A percentile compares a stretch with the other conserved stretches of the same genome.
phyloP scores from a whole-genome alignment of 1,140 invertebrate genomes.

The Drosophila chauvacae region DNA sequence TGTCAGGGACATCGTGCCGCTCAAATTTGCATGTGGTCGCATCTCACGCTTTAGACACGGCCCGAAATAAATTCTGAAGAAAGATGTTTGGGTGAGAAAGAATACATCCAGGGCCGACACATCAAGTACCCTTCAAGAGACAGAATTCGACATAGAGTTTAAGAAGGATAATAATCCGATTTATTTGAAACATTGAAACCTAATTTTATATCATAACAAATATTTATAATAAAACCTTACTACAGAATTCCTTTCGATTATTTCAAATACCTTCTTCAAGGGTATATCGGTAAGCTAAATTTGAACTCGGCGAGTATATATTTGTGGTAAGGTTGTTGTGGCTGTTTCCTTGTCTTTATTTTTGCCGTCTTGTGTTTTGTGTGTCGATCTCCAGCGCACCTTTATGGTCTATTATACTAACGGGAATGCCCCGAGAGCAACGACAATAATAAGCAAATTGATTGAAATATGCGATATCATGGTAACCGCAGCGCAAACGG shows the following conservation, averaged over 20 bases:
- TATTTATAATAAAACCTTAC: background rate
- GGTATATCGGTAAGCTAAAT: constrained; percentile 17
- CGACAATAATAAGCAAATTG: constrained; percentile 82
- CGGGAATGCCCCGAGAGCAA: constrained; percentile 79
- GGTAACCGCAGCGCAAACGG: constrained; percentile 70
- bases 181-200: no score
- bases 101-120: background rate
- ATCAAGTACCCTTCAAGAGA: background rate
- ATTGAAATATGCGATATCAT: constrained; percentile 83
- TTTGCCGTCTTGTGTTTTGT: constrained; percentile 47
- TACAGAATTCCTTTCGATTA: background rate
- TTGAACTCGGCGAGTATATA: constrained; percentile 28
- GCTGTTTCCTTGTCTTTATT: constrained; percentile 34
- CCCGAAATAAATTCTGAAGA: constrained; percentile 21
- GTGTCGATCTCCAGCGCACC: constrained; percentile 65
- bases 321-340: constrained; percentile 35
- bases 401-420: constrained; percentile 83
- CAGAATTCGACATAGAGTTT: background rate
- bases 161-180: no score
- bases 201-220: background rate
- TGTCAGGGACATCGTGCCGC: constrained; percentile 68
- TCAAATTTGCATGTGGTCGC: constrained; percentile 77
- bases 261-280: constrained; percentile 27
- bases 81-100: background rate
- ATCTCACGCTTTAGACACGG: constrained; percentile 68